phyloP scores from a whole-genome alignment of 1,140 invertebrate genomes.

The Muscidifurax raptorellus region DNA sequence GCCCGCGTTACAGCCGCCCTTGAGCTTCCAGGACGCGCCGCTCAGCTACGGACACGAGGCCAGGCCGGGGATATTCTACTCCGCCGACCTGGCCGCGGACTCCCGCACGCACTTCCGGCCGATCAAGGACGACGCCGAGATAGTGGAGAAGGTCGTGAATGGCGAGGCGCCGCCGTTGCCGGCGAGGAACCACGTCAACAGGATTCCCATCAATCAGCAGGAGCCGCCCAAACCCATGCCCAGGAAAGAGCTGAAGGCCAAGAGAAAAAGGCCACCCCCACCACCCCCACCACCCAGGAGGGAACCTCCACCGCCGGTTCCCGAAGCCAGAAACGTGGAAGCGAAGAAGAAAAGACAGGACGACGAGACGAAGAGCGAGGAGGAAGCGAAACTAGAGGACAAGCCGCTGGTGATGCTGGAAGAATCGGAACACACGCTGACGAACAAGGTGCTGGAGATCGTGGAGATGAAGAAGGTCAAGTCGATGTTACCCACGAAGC shows the following conservation, averaged over 20 bases:
- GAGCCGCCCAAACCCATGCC: constrained; percentile 70
- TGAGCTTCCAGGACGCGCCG: constrained; percentile 77
- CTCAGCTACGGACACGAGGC: constrained; percentile 75
- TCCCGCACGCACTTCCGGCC: constrained; percentile 69
- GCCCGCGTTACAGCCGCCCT: constrained; percentile 73
- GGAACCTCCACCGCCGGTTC: constrained; percentile 26
- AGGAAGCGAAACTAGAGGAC: background rate
- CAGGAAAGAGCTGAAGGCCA: constrained; percentile 66
- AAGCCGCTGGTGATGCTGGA: background rate
- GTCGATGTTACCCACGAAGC: constrained; percentile 44
- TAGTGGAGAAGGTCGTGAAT: constrained; percentile 69
- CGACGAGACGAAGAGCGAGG: background rate
- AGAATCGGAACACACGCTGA: background rate
- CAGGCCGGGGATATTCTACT: constrained; percentile 65
- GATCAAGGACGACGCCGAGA: constrained; percentile 67
- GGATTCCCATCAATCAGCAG: constrained; percentile 61
- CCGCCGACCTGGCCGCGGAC: constrained; percentile 67
- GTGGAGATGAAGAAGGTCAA: constrained; percentile 50
- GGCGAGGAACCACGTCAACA: constrained; percentile 66
- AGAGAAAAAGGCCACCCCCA: constrained; percentile 72
- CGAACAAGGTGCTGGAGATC: constrained; percentile 34
- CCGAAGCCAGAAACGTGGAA: constrained; percentile 51
- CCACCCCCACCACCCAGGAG: constrained; percentile 70
- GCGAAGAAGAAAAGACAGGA: background rate
- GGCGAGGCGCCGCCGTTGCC: constrained; percentile 63